Percentiles rank a stretch among this genome's conserved stretches.
Conservation (phyloP, 2,888 invertebrate genomes). For the Drosophila robusta region DNA sequence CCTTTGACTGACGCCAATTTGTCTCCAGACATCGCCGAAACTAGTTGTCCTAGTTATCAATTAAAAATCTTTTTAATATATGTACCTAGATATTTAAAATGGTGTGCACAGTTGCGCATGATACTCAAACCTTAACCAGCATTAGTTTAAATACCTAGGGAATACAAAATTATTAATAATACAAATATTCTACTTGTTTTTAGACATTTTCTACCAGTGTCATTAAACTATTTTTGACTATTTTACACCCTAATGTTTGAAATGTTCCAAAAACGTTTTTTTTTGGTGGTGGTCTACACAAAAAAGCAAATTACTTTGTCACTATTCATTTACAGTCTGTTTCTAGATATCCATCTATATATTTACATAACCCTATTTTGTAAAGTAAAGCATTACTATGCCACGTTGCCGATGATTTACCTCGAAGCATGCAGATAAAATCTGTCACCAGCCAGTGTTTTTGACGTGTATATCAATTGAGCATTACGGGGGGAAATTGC, state of each 20-base stretch:
- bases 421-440: conserved; percentile 27
- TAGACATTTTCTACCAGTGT: no score
- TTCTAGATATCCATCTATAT: neutral
- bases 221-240: no score
- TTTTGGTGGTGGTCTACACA: no score
- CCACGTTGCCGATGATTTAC: conserved; percentile 16
- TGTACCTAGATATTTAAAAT: neutral
- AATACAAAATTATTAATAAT: no score
- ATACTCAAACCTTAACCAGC: no score
- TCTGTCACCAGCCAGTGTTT: conserved; percentile 23
- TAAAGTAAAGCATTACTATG: conserved; percentile 13
- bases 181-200: no score
- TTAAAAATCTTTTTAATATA: neutral
- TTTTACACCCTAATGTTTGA: no score
- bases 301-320: no score
- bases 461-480: neutral
- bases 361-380: neutral
- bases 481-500: conserved; percentile 7
- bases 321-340: neutral
- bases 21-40: conserved; percentile 21
- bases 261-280: no score
- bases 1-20: conserved; percentile 35
- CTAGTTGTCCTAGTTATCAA: conserved; percentile 12
- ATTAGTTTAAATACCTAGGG: no score
- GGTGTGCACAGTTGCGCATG: neutral